Base-by-base conservation (phyloP, 2,888 invertebrate species). In the Cerastis leucographa region DNA sequence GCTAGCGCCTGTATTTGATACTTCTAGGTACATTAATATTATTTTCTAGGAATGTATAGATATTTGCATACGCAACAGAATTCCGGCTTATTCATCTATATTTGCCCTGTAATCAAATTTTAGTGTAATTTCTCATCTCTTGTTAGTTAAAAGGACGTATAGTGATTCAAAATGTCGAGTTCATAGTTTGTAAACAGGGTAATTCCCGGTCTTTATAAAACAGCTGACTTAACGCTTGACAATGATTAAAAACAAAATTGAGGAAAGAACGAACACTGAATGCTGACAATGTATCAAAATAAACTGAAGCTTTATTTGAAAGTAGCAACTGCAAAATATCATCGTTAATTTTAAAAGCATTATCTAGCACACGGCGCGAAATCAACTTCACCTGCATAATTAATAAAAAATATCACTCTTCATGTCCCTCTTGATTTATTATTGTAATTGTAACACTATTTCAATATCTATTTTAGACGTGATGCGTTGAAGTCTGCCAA, bases 51-150 rank as follows among this genome's bases (percentile, higher is more conserved):
- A 62, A 49, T 75, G n/a, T 64, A 59, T 74, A 69, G 35, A 66
- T 22, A 46, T 51, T 74, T 69, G 74, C 71, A 80, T 49, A 67
- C 54, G 83, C 81, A 83, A 87, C 51, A 87, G 88, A 40, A 87
- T 83, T 85, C 71, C 77, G 35, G 81, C 86, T 86, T 83, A 42
- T 85, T 83, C 79, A 75, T 79, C 56, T 56, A 62, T 76, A n/a
- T 84, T 82, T 82, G 54, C 62, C 69, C 70, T 81, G 42, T 85
- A 83, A 71, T 77, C 62, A 69, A 85, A 85, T 77, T 71, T 40
- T 85, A 77, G 69, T 75, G 59, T 80, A 75, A 68, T 40, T 78
- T 78, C 64, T 78, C 44, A 76, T 74, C 51, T 72, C 64, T 68
- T 64, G 62, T 56, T 84, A 79, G 65, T 67, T 51, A 73, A 62